A percentile compares a stretch with the other conserved stretches of the same genome.
phyloP scores from a whole-genome alignment of 2,888 invertebrate species.

The Vandiemenella viatica region DNA sequence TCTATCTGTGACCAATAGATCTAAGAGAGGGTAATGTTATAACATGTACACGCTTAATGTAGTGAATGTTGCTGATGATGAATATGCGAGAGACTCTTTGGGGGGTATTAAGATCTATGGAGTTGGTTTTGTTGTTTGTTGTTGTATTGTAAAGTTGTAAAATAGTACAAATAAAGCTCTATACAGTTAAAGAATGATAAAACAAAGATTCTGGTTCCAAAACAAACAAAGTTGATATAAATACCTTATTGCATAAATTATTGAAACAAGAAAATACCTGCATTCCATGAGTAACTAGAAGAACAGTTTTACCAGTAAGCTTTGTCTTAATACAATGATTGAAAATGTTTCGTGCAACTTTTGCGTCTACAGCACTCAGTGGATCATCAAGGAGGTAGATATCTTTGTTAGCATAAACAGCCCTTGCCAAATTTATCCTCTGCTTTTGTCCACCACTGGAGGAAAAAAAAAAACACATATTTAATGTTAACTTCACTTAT shows the following conservation, averaged over 20 bases:
- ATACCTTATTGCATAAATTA: neutral
- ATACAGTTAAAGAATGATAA: too few relatives aligned
- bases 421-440: conserved; percentile 30
- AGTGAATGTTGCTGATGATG: too few relatives aligned
- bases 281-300: conserved; percentile 28
- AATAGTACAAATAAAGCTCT: too few relatives aligned
- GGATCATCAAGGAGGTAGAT: conserved; percentile 40
- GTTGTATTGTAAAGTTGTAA: too few relatives aligned
- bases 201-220: too few relatives aligned
- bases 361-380: conserved; percentile 39
- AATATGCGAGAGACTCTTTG: too few relatives aligned
- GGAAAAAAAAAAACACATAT: conserved; percentile 4
- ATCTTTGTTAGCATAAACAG: conserved; percentile 30
- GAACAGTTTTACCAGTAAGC: conserved; percentile 26
- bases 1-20: too few relatives aligned
- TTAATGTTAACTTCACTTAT: neutral
- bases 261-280: conserved; percentile 20
- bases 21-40: too few relatives aligned
- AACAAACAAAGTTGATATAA: too few relatives aligned
- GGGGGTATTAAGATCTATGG: too few relatives aligned
- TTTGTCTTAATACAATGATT: conserved; percentile 27
- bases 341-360: conserved; percentile 40
- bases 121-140: too few relatives aligned
- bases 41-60: too few relatives aligned
- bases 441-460: conserved; percentile 31